phyloP scores from a whole-genome alignment of 2,888 invertebrate species.

The Luffia ferchaultella region DNA sequence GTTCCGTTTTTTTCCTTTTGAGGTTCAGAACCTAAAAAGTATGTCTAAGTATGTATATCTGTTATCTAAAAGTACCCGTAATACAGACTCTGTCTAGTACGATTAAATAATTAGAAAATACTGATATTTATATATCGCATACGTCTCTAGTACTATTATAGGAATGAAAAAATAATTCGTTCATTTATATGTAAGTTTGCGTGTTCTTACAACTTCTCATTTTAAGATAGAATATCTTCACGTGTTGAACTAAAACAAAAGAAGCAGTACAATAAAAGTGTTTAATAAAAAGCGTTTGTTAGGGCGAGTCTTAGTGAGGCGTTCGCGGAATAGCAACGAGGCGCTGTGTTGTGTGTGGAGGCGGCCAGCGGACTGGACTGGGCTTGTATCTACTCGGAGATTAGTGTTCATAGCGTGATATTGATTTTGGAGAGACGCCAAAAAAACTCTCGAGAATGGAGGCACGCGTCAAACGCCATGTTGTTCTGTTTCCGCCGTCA shows the following conservation, averaged over 20 bases:
- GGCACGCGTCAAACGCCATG: conserved; percentile 60
- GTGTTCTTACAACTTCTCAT: too few species aligned
- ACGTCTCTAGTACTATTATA: too few species aligned
- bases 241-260: neutral
- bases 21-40: too few species aligned
- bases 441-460: conserved; percentile 54
- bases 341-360: neutral
- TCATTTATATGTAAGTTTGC: too few species aligned
- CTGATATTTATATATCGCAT: too few species aligned
- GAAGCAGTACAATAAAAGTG: neutral
- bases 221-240: neutral
- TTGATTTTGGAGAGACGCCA: conserved; percentile 64
- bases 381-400: conserved; percentile 24
- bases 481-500: conserved; percentile 56
- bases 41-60: too few species aligned
- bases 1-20: neutral
- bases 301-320: neutral
- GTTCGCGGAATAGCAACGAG: neutral
- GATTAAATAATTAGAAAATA: too few species aligned
- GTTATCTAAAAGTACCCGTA: too few species aligned
- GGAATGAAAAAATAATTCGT: too few species aligned
- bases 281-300: neutral
- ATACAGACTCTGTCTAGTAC: too few species aligned
- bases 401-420: conserved; percentile 61
- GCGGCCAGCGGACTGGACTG: neutral